Evolutionary conservation across 2,888 invertebrate species (phyloP), one percentile per base, ranked within the genome.

Genomic region (Coenonympha arcania): DNA sequence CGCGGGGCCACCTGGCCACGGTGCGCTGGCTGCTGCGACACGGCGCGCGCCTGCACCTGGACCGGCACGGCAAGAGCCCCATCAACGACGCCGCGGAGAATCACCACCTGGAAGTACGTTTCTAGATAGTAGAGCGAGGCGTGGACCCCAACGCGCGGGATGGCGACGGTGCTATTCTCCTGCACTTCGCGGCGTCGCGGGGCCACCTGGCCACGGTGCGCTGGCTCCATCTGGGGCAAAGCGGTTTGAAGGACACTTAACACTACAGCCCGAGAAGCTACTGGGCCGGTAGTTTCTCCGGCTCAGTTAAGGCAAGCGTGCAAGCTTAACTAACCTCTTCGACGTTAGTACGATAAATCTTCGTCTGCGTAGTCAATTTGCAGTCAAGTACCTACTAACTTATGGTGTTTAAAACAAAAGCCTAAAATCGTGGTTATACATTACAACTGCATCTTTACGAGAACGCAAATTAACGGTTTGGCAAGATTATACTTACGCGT

Each of bases 11-110:
- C 69, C 81, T 93, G 33, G 88, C 91, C 50, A 93, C 95, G 0
- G 91, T 91, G 1, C 90, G 94, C 60, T 96, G 95, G 95, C 82
- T 96, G 58, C 87, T 96, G 36, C 89, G 92, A 59, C 93, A 95
- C 65, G 95, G 95, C 0, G 95, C 95, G 19, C 88, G 92, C 58
- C 87, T 95, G 16, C 91, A 92, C 11, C 83, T 94, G 56, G 96
- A 96, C 78, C 91, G 95, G 68, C 93, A 93, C 63, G 95, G 95
- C 51, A 95, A 95, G 78, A 95, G 94, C 68, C 95, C 96, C 3
- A 92, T 96, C 59, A 95, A 95, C 69, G 95, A 95, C 73, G 96
- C 96, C 0, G 95, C 95, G 6, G 95, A 96, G 71, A 94, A 95
- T 69, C 94, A 95, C 71, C 95, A 95, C 69, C 90, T 93, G 59